These are phyloP conservation scores for Cecidostiba fungosa DNA, from an alignment of 2,888 invertebrate genomes.

Conservation along the genomic window DNA sequence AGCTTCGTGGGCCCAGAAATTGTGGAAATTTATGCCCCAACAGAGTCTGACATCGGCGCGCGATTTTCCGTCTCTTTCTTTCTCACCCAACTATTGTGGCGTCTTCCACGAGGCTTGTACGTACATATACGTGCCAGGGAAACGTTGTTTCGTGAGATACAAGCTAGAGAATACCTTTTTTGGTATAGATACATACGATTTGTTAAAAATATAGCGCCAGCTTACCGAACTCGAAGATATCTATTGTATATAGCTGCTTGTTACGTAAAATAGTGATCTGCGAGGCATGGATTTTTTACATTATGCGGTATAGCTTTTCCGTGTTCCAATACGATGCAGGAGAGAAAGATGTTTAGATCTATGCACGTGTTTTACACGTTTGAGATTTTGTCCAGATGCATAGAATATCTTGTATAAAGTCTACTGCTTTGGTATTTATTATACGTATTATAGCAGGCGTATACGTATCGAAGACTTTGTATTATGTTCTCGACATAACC, in stretches of 20 bases:
- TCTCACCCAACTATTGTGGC: background rate
- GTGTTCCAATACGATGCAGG: background rate
- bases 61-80: constrained; percentile 17
- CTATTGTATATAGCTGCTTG: background rate
- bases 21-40: constrained; percentile 24
- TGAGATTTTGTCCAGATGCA: background rate
- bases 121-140: background rate
- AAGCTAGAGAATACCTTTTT: background rate
- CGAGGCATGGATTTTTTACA: background rate
- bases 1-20: constrained; percentile 20
- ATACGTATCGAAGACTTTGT: background rate
- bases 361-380: background rate
- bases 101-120: background rate
- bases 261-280: background rate
- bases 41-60: background rate
- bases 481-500: no score
- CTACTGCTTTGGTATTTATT: background rate
- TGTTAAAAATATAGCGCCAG: constrained; percentile 1
- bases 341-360: background rate
- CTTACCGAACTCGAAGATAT: background rate
- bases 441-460: background rate
- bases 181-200: constrained; percentile 5
- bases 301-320: background rate
- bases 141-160: constrained; percentile 17
- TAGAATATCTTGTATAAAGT: background rate